These are phyloP conservation scores for Eupelmus urozonus DNA, from an alignment of 2,888 invertebrate species.

Conservation along the genomic window DNA sequence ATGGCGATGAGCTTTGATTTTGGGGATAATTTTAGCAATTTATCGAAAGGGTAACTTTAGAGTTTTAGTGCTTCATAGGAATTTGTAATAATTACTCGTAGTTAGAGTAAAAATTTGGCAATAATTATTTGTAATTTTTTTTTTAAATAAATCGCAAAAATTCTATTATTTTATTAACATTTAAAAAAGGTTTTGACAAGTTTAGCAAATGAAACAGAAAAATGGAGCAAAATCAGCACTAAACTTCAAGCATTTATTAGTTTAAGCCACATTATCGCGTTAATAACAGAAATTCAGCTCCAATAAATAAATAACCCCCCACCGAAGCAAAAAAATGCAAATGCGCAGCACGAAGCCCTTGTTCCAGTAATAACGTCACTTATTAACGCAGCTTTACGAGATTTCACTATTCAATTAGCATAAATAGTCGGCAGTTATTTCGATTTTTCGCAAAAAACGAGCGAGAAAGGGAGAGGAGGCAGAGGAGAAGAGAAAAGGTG, in stretches of 20 bases:
- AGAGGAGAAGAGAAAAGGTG: neutral
- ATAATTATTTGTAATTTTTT: no score
- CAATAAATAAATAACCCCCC: neutral
- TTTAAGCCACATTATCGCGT: constrained; percentile 25
- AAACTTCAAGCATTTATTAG: constrained; percentile 20
- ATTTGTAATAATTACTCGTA: no score
- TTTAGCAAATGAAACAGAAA: neutral
- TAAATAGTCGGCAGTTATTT: constrained; percentile 50
- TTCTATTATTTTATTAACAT: no score
- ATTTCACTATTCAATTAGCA: constrained; percentile 56
- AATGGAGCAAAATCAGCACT: neutral
- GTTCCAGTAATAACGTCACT: constrained; percentile 49
- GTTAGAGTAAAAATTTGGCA: no score
- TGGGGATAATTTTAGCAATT: no score
- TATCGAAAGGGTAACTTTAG: no score
- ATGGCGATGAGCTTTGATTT: no score
- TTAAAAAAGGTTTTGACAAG: no score
- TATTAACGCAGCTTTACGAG: constrained; percentile 47
- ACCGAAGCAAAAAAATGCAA: constrained; percentile 16
- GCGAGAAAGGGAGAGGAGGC: neutral
- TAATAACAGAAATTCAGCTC: neutral
- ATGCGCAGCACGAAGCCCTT: constrained; percentile 20
- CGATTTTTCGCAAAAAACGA: constrained; percentile 24
- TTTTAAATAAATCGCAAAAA: no score
- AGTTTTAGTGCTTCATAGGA: no score